A percentile compares a stretch with the other conserved stretches of the same genome.
Conservation (phyloP, 2,888 invertebrate species). For the Dolichomitus sp. region DNA sequence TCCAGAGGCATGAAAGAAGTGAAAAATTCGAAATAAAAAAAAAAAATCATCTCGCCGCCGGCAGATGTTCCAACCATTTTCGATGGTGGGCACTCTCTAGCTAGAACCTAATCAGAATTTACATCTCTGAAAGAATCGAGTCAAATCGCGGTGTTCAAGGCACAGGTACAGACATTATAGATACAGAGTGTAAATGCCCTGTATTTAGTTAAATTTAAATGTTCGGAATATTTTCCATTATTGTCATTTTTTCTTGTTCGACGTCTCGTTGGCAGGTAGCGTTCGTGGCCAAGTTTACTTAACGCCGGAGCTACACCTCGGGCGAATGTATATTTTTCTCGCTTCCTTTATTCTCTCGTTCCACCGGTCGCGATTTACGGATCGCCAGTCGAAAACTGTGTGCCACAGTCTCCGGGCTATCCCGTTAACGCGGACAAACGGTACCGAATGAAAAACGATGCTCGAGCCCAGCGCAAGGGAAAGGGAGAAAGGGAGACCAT, state of each 20-base stretch:
- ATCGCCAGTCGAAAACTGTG: conserved; percentile 46
- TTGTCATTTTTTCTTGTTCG: not conserved
- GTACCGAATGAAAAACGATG: conserved; percentile 65
- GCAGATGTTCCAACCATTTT: too few species aligned
- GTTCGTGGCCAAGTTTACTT: conserved; percentile 2
- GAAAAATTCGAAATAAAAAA: too few species aligned
- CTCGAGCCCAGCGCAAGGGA: not conserved
- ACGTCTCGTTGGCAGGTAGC: not conserved
- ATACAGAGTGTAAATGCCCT: not conserved
- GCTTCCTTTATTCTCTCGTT: conserved; percentile 29
- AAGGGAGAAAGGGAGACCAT: too few species aligned
- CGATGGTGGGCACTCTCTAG: too few species aligned
- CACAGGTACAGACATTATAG: not conserved
- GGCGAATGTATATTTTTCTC: conserved; percentile 11
- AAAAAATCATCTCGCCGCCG: too few species aligned
- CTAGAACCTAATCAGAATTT: too few species aligned
- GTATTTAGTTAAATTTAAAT: not conserved
- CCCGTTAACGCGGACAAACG: conserved; percentile 74
- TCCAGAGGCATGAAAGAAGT: too few species aligned
- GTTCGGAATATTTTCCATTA: not conserved
- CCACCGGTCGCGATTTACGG: conserved; percentile 55
- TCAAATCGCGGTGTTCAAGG: too few species aligned
- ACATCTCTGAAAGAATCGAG: too few species aligned
- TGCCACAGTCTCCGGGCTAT: conserved; percentile 29
- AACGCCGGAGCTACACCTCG: not conserved